These are phyloP conservation scores for Synergus gifuensis DNA, from an alignment of 2,888 invertebrate genomes.

Conservation along the genomic window DNA sequence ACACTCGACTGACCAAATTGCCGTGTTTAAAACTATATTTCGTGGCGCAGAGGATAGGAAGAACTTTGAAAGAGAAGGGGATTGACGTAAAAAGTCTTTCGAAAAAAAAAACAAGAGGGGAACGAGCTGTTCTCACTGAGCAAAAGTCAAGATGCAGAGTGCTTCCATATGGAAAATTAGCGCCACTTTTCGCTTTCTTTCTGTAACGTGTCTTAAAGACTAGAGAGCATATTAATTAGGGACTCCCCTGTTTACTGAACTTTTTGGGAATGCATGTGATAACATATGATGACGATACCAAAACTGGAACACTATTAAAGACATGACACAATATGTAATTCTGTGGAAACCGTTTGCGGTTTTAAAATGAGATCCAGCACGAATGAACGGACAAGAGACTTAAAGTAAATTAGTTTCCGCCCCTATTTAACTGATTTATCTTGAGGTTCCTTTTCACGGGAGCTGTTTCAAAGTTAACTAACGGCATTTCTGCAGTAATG, in stretches of 20 bases:
- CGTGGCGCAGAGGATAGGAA: constrained; percentile 49
- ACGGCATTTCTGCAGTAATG: background rate
- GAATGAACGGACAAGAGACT: background rate
- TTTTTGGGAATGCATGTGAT: no score
- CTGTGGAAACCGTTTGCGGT: background rate
- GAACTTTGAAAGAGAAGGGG: constrained; percentile 43
- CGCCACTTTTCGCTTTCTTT: background rate
- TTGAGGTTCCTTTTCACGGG: background rate
- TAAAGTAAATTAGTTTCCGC: background rate
- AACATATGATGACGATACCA: background rate
- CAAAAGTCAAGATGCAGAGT: background rate
- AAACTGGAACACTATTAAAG: background rate
- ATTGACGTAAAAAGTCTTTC: constrained; percentile 43
- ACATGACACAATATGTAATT: background rate
- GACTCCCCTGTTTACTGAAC: background rate
- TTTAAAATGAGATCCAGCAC: background rate
- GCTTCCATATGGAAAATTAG: background rate
- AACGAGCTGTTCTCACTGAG: constrained; percentile 12
- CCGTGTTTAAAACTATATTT: constrained; percentile 71
- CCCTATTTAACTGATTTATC: background rate
- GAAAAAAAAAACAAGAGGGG: constrained; percentile 33
- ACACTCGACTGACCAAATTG: constrained; percentile 71
- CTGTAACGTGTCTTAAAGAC: background rate
- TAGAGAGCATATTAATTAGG: background rate
- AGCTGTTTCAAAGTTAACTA: background rate